A percentile compares a stretch with the other conserved stretches of the same genome.
Evolutionary conservation across 2,113 vertebrate genomes (phyloP).

Genomic region (Ranitomeya variabilis): DNA sequence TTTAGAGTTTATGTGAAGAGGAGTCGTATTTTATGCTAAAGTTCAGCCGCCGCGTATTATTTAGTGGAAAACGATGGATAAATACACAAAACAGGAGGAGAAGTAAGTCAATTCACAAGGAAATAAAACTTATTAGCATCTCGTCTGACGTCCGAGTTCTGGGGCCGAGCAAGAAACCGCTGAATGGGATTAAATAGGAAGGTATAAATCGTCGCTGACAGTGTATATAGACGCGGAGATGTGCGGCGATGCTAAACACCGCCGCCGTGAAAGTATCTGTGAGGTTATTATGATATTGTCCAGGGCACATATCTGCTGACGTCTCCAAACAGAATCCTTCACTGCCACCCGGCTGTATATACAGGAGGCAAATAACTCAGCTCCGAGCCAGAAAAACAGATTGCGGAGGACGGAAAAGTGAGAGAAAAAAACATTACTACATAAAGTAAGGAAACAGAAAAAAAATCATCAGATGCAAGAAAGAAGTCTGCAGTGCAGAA

Average conservation of each 20-base stretch:
- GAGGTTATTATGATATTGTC: constrained; percentile 26
- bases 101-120: constrained; percentile 16
- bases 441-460: background rate
- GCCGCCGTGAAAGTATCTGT: constrained; percentile 1
- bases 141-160: constrained; percentile 10
- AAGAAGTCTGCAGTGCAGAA: background rate
- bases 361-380: constrained; percentile 17
- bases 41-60: constrained; percentile 3
- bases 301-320: constrained; percentile 36
- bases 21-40: background rate
- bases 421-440: background rate
- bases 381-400: background rate
- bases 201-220: constrained; percentile 32
- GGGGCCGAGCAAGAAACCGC: background rate
- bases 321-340: constrained; percentile 42
- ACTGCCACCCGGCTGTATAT: constrained; percentile 17
- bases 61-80: background rate
- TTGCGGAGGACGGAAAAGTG: background rate
- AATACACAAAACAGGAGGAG: constrained; percentile 5
- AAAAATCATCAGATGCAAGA: background rate
- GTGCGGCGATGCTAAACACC: background rate
- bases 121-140: constrained; percentile 14
- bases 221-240: constrained; percentile 41
- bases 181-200: constrained; percentile 38
- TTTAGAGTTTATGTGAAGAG: constrained; percentile 33